Evolutionary conservation across 2,113 vertebrate genomes (phyloP).

Genomic region (Tapirus terrestris): DNA sequence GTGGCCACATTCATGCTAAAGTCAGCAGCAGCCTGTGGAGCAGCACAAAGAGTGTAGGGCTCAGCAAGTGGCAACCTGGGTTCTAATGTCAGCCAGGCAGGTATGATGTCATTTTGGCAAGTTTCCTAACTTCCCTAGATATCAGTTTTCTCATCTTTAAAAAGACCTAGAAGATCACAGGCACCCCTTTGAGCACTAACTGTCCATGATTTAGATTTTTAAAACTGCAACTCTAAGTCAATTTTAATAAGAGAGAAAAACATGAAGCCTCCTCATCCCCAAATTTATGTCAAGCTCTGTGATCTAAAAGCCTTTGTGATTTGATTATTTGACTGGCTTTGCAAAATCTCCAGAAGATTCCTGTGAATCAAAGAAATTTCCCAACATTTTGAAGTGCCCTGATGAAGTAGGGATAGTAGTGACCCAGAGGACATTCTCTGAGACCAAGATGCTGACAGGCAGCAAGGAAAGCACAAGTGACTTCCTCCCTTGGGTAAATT

Average conservation of each 20-base stretch:
- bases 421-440: background rate
- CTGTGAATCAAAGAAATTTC: background rate
- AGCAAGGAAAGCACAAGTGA: background rate
- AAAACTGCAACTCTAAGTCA: background rate
- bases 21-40: background rate
- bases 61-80: rapidly evolving
- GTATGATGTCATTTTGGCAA: no score
- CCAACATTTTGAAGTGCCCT: background rate
- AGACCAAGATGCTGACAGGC: background rate
- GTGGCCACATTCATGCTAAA: background rate
- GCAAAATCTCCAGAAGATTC: background rate
- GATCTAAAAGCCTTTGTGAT: background rate
- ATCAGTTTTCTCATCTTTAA: background rate
- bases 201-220: background rate
- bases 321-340: background rate
- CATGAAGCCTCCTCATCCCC: background rate
- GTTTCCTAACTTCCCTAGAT: background rate
- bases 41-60: rapidly evolving
- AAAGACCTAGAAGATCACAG: background rate
- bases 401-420: background rate
- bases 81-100: background rate
- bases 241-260: background rate
- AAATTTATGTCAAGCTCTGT: background rate
- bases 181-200: background rate
- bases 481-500: background rate